phyloP scores from a whole-genome alignment of 92 coral and sea anemone genomes.

The Paramuricea clavata region DNA sequence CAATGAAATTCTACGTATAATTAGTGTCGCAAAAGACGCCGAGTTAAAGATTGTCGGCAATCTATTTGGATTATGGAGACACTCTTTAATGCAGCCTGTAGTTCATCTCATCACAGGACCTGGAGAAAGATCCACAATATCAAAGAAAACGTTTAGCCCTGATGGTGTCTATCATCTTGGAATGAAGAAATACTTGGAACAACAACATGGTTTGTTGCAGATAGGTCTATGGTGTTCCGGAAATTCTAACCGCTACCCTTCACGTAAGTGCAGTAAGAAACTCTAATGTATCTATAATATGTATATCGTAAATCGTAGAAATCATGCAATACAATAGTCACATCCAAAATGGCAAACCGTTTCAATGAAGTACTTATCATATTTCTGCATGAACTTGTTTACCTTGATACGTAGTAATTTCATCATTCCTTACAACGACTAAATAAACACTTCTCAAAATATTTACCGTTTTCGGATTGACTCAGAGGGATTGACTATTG shows the following conservation, averaged over 20 bases:
- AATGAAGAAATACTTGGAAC: neutral
- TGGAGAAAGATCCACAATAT: neutral
- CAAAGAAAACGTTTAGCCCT: neutral
- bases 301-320: too few relatives aligned
- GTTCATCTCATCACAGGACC: neutral
- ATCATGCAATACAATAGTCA: too few relatives aligned
- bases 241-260: slow-evolving; percentile 2
- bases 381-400: too few relatives aligned
- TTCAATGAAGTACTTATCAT: too few relatives aligned
- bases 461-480: too few relatives aligned
- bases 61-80: neutral
- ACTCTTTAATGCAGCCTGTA: neutral
- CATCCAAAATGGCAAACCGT: too few relatives aligned
- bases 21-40: neutral
- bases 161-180: neutral
- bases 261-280: slow-evolving; percentile 5
- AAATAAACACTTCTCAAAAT: too few relatives aligned
- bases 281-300: too few relatives aligned
- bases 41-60: neutral
- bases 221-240: slow-evolving; percentile 69
- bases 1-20: neutral
- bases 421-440: too few relatives aligned
- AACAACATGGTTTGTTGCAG: slow-evolving; percentile 53
- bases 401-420: too few relatives aligned
- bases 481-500: too few relatives aligned